phyloP scores from a whole-genome alignment of 2,113 vertebrate genomes.

The Lota lota region DNA sequence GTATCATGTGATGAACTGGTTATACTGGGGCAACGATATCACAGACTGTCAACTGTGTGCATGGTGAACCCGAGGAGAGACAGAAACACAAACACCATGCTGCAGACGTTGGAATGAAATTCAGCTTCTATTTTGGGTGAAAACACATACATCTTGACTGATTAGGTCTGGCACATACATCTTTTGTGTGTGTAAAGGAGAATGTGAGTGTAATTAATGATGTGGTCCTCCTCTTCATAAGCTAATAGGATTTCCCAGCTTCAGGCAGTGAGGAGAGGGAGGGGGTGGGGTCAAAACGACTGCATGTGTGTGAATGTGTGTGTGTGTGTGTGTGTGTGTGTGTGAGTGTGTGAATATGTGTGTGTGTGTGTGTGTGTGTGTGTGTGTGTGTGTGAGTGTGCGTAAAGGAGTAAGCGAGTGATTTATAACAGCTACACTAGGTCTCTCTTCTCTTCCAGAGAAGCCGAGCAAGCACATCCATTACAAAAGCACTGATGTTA shows the following conservation, averaged over 20 bases:
- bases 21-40: conserved; percentile 23
- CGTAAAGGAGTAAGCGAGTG: conserved; percentile 65
- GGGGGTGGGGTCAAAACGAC: conserved; percentile 19
- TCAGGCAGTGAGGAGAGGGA: conserved; percentile 46
- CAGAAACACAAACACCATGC: conserved; percentile 8
- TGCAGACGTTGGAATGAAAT: background rate
- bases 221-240: conserved; percentile 73
- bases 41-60: conserved; percentile 42
- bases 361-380: background rate
- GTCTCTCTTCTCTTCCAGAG: conserved; percentile 68
- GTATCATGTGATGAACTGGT: conserved; percentile 38
- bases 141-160: conserved; percentile 21
- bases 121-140: background rate
- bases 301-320: conserved; percentile 30
- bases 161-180: conserved; percentile 45
- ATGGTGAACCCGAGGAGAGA: conserved; percentile 9
- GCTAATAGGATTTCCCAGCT: conserved; percentile 74
- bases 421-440: conserved; percentile 74
- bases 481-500: conserved; percentile 74
- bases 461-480: conserved; percentile 73
- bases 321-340: conserved; percentile 3
- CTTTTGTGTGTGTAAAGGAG: conserved; percentile 37
- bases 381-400: conserved; percentile 2
- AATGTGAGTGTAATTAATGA: conserved; percentile 74
- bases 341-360: conserved; percentile 13